phyloP scores from a whole-genome alignment of 2,888 invertebrate species.

The Sphecodes monilicornis region DNA sequence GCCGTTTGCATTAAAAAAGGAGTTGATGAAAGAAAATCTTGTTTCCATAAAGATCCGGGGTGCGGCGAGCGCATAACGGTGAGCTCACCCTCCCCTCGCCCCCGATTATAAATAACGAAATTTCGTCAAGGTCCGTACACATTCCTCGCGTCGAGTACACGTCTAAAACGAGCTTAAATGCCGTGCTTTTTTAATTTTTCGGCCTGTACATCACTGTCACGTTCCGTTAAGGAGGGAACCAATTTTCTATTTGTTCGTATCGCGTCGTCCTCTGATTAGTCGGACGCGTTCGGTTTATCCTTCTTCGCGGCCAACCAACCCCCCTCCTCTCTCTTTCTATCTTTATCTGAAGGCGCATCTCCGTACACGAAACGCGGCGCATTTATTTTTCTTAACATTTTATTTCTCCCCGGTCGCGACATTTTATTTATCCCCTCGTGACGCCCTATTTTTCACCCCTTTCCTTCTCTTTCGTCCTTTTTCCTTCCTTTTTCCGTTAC shows the following conservation, averaged over 20 bases:
- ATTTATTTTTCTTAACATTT: constrained; percentile 34
- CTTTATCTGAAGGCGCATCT: not conserved
- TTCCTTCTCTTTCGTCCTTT: not conserved
- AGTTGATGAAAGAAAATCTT: not conserved
- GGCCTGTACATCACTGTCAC: constrained; percentile 72
- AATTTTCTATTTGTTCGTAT: constrained; percentile 63
- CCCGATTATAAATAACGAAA: constrained; percentile 66
- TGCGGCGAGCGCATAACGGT: not conserved
- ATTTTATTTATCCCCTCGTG: not conserved
- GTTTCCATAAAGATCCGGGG: not conserved
- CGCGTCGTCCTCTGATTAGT: constrained; percentile 67
- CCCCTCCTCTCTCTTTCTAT: constrained; percentile 3
- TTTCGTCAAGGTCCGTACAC: constrained; percentile 66
- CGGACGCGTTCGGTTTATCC: constrained; percentile 66
- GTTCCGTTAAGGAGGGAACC: constrained; percentile 60
- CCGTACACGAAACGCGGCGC: not conserved
- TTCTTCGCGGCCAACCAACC: constrained; percentile 37
- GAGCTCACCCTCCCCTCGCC: too few species aligned
- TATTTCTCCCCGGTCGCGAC: not conserved
- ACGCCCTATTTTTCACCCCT: constrained; percentile 2
- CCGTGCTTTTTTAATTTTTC: constrained; percentile 69
- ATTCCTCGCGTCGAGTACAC: constrained; percentile 42
- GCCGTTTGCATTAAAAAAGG: not conserved
- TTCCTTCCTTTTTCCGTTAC: not conserved
- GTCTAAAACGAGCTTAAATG: constrained; percentile 54